Conservation (phyloP, 2,113 vertebrate species). For the Spilogale gracilis region DNA sequence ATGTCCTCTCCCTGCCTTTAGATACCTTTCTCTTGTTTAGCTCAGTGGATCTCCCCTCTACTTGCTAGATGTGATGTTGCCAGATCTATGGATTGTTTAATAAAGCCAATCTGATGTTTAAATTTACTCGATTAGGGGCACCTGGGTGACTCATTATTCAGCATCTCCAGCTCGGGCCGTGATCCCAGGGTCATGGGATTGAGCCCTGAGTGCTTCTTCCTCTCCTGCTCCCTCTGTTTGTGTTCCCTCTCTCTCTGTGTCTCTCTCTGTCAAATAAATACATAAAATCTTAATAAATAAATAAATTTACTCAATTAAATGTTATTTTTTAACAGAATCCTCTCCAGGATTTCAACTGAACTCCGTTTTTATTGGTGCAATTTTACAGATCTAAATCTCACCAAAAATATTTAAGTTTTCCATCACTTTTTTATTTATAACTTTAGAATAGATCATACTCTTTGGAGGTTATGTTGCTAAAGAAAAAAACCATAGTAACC, state of each 20-base stretch:
- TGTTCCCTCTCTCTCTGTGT: no score
- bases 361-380: background rate
- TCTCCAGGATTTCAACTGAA: background rate
- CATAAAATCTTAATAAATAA: no score
- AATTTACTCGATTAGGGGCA: background rate
- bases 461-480: background rate
- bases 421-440: background rate
- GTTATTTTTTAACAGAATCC: background rate
- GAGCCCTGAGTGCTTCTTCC: no score
- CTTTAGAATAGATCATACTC: background rate
- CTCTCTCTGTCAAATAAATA: no score
- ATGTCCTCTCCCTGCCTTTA: background rate
- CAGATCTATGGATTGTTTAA: background rate
- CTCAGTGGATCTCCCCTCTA: background rate
- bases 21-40: background rate
- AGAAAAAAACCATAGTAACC: constrained; percentile 91
- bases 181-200: no score
- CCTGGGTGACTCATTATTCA: no score
- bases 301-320: background rate
- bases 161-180: no score
- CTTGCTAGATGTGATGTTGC: background rate
- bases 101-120: background rate
- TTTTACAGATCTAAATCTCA: constrained; percentile 30
- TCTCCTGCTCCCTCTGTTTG: no score
- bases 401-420: constrained; percentile 2